Evolutionary conservation across 2,797 vertebrate genomes (phyloP), one percentile per base, ranked within the genome.

Genomic region (Avahi laniger): DNA sequence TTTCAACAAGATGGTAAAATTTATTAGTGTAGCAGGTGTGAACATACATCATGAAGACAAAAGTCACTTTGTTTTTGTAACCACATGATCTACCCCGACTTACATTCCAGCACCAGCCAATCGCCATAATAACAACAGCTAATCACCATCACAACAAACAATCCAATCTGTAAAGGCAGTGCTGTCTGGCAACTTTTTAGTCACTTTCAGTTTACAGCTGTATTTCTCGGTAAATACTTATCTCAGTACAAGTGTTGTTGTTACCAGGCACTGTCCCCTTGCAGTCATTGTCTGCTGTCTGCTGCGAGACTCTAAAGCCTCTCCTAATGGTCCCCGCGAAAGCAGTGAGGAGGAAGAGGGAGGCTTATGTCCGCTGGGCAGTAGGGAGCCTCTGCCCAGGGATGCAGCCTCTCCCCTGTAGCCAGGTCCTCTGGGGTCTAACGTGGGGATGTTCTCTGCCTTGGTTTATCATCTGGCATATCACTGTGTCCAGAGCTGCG

Each of bases 361-460:
- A 67, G 33, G 24, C 30, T 46, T 82, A 15, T 30, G 4, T 54
- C 17, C 24, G 3, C 13, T 12, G 63, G 22, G 26, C 38, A 63
- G n/a, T 3, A 18, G 38, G 50, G 41, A 43, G 22, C 26, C 14
- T 22, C 48, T n/a, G 14, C 4, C 4, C 22, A 72, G 28, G 54
- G 30, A 24, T 3, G 33, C 15, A n/a, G 13, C 18, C 9, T 11
- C 20, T 78, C 30, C 24, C n/a, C 48, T 67, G 59, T 12, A 54
- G 30, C 15, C 33, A n/a, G 63, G 33, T 65, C 18, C n/a, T 18
- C 46, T 54, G 17, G 73, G 4, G 10, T 46, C 22, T 87, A 11
- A 59, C 1, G 0, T 43, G 6, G 61, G 61, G 1, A 24, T 6
- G 10, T 22, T n/a, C 4, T 57, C 12, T 8, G 15, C 11, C 2